phyloP scores from a whole-genome alignment of 2,113 vertebrate genomes.

The Rhagologus leucostigma region DNA sequence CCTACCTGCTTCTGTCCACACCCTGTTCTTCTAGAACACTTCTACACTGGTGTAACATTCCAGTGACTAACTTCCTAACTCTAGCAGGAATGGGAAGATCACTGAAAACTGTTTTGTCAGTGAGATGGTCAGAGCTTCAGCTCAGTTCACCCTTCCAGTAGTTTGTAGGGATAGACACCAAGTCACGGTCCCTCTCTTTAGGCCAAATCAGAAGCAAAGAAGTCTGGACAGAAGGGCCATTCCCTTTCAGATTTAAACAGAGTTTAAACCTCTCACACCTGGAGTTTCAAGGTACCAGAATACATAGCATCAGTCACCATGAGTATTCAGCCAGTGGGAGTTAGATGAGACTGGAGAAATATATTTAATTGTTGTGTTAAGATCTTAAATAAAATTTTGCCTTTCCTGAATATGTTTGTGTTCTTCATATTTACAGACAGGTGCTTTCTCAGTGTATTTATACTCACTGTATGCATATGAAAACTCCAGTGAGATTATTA shows the following conservation, averaged over 20 bases:
- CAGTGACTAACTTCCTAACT: neutral
- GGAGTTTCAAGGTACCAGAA: neutral
- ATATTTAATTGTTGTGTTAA: neutral
- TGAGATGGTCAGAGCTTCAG: neutral
- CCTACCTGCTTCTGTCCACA: neutral
- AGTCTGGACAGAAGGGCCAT: neutral
- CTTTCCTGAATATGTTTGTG: neutral
- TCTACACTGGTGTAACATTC: neutral
- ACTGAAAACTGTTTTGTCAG: neutral
- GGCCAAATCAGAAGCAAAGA: neutral
- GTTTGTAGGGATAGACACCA: neutral
- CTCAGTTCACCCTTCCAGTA: neutral
- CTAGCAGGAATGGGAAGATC: neutral
- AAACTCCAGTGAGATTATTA: neutral
- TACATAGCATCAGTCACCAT: neutral
- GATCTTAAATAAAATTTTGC: neutral
- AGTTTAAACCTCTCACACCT: neutral
- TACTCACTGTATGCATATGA: neutral
- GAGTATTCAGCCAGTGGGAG: neutral
- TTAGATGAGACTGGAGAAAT: neutral
- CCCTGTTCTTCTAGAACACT: neutral
- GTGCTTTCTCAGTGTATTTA: neutral
- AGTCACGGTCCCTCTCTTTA: neutral
- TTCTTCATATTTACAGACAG: neutral
- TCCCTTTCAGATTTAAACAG: neutral